Evolutionary conservation across 2,888 invertebrate genomes (phyloP).

Genomic region (Pristionchus fissidentatus): DNA sequence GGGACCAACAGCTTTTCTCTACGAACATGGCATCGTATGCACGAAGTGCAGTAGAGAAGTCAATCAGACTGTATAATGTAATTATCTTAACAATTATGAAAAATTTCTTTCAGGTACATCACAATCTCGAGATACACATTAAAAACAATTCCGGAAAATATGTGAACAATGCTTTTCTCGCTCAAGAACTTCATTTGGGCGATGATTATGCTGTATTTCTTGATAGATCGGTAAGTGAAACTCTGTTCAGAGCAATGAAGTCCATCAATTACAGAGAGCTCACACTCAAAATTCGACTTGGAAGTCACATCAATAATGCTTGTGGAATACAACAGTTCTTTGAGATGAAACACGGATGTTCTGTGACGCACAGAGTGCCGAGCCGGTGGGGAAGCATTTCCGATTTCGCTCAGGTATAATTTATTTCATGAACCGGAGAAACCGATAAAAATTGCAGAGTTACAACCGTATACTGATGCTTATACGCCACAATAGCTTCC

Average conservation of each 20-base stretch:
- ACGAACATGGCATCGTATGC: no score
- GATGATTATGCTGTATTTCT: background rate
- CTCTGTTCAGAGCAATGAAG: background rate
- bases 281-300: background rate
- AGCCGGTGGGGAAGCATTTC: background rate
- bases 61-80: no score
- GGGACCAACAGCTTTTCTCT: no score
- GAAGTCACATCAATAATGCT: background rate
- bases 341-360: background rate
- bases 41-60: no score
- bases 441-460: background rate
- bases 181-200: background rate
- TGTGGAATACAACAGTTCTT: background rate
- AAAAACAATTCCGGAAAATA: background rate
- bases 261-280: background rate
- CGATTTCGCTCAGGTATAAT: background rate
- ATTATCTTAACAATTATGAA: background rate
- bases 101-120: background rate
- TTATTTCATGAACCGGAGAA: background rate
- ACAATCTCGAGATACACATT: background rate
- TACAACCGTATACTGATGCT: background rate
- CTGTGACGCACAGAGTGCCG: background rate
- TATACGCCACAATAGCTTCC: background rate
- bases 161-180: background rate
- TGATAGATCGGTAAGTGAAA: no score